Conservation (phyloP, 2,797 vertebrate genomes). For the Molossus molossus region DNA sequence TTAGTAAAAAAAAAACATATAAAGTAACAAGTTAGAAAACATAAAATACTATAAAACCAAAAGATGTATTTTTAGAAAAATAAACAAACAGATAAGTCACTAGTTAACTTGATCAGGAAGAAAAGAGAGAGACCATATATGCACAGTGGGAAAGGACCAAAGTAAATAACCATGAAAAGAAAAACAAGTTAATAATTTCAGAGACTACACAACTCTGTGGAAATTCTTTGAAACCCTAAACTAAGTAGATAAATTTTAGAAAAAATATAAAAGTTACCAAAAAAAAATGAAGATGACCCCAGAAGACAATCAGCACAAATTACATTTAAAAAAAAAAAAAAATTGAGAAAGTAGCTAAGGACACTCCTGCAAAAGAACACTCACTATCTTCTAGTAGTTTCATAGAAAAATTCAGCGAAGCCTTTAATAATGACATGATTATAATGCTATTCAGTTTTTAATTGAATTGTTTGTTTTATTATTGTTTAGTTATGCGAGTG, state of each 20-base stretch:
- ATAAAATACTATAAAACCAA: neutral
- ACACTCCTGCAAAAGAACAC: neutral
- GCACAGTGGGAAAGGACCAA: neutral
- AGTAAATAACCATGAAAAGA: neutral
- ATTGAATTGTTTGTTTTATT: neutral
- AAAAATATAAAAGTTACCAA: neutral
- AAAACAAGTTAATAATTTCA: slow-evolving; percentile 10
- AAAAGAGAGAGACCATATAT: neutral
- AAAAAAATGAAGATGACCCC: neutral
- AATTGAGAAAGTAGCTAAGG: neutral
- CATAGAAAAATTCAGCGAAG: neutral
- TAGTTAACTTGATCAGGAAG: neutral
- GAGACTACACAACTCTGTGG: neutral
- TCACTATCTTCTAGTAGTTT: neutral
- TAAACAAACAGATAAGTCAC: neutral
- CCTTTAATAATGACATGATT: neutral
- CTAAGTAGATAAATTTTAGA: neutral
- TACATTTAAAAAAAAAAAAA: neutral
- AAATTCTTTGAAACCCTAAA: neutral
- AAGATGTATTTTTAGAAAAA: neutral
- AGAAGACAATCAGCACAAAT: neutral
- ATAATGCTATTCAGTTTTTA: neutral
- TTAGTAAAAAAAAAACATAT: neutral
- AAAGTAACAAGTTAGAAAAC: neutral
- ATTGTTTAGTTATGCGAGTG: neutral